Percentiles rank a stretch among this genome's conserved stretches.
Evolutionary conservation across 2,888 invertebrate species (phyloP).

Genomic region (Brenthis ino): DNA sequence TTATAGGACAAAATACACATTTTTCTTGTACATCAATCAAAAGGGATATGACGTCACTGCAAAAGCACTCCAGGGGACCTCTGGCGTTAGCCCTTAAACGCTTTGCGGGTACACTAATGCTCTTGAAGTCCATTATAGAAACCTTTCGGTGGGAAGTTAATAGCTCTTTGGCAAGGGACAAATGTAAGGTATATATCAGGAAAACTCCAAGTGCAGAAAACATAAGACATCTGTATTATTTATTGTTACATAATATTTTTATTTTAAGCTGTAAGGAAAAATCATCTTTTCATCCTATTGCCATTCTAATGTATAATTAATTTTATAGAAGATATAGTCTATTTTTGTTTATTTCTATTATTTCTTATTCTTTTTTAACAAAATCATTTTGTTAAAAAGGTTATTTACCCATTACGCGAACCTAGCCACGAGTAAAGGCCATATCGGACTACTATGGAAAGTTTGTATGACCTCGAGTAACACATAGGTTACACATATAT

Average conservation of each 20-base stretch:
- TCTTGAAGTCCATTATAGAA: conserved; percentile 63
- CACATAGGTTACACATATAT: too few species aligned
- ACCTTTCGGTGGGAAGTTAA: conserved; percentile 64
- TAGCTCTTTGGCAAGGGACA: conserved; percentile 51
- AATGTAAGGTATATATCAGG: conserved; percentile 41
- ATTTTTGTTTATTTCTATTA: too few species aligned
- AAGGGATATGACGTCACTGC: conserved; percentile 58
- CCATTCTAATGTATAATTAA: too few species aligned
- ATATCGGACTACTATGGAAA: too few species aligned
- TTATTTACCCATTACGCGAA: too few species aligned
- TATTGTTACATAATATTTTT: conserved; percentile 8
- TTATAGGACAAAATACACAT: conserved; percentile 27
- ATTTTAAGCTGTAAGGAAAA: too few species aligned
- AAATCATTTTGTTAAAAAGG: too few species aligned
- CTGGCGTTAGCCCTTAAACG: conserved; percentile 61
- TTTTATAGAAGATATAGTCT: too few species aligned
- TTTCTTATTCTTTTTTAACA: too few species aligned
- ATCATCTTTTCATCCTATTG: too few species aligned
- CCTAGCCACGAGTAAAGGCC: too few species aligned
- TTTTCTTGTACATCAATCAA: conserved; percentile 43
- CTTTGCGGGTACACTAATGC: conserved; percentile 68
- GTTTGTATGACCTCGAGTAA: too few species aligned
- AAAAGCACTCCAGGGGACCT: conserved; percentile 59
- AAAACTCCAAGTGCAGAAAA: conserved; percentile 26
- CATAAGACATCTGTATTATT: conserved; percentile 21